These are phyloP conservation scores for Microchirus variegatus DNA, from an alignment of 2,797 vertebrate species.

Conservation along the genomic window DNA sequence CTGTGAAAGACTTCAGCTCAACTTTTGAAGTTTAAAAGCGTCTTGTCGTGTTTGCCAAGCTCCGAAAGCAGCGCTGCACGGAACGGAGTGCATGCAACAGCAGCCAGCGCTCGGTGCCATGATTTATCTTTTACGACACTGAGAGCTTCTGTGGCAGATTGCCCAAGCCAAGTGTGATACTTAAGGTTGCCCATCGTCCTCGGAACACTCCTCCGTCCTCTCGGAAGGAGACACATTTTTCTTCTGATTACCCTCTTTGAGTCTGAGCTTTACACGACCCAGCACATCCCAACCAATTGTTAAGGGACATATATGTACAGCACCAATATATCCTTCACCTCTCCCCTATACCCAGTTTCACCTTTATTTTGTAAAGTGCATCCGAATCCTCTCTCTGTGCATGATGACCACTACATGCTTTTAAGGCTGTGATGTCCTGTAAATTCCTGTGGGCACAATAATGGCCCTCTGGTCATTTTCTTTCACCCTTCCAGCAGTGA, in stretches of 20 bases:
- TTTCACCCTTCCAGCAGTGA: constrained; percentile 20
- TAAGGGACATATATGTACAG: constrained; percentile 20
- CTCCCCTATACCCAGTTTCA: constrained; percentile 11
- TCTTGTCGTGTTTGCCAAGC: constrained; percentile 39
- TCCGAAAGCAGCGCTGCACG: constrained; percentile 22
- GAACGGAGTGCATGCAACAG: constrained; percentile 23
- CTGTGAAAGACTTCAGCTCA: constrained; percentile 23
- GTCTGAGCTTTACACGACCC: constrained; percentile 10
- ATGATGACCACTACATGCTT: constrained; percentile 42
- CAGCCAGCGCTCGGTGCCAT: constrained; percentile 38
- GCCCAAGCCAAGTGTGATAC: constrained; percentile 50
- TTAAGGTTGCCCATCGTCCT: constrained; percentile 36
- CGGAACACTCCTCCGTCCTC: constrained; percentile 19
- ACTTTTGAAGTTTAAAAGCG: constrained; percentile 35
- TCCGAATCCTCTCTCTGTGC: constrained; percentile 28
- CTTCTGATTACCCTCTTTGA: constrained; percentile 25
- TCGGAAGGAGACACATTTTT: constrained; percentile 29
- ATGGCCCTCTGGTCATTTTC: constrained; percentile 48
- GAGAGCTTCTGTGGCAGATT: constrained; percentile 71
- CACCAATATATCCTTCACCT: constrained; percentile 21
- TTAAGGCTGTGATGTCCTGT: constrained; percentile 30
- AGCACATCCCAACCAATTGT: constrained; percentile 15
- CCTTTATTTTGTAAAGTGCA: constrained; percentile 14
- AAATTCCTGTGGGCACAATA: constrained; percentile 67
- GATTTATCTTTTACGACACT: constrained; percentile 71